Evolutionary conservation across 2,888 invertebrate genomes (phyloP), one percentile per base, ranked within the genome.

Genomic region (Lepidonotus clava): DNA sequence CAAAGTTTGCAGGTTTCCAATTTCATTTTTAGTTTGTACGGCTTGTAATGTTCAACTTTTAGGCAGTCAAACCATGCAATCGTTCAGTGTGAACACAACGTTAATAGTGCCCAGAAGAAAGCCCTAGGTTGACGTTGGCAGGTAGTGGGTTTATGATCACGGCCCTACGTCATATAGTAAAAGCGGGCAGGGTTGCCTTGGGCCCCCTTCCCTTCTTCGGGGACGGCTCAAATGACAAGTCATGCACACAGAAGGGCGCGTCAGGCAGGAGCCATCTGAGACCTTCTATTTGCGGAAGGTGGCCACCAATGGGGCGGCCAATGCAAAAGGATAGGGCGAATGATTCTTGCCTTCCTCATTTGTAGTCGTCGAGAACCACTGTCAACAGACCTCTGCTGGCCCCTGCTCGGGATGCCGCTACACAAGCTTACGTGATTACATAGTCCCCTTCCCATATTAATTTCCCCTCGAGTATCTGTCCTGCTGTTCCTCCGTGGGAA

Each of bases 301-400:
- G 71, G 71, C 71, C 21, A 1, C 36, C 71, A 38, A 71, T 34
- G 71, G 38, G n/a, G 38, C 34, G n/a, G 21, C 36, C 71, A 1
- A 71, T 71, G 71, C 71, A 71, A 38, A 71, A 71, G 36, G 66
- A 66, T 21, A 32, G 66, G 71, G 38, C 71, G 38, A 71, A 71
- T 71, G 71, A 38, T 8, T 71, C 38, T 71, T 71, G 36, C 36
- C 21, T 71, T 71, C 38, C 71, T 34, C 71, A 71, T 71, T 38
- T 32, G 71, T 71, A 36, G 38, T 38, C 71, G 14, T 38, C 14
- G 8, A 34, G 71, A 71, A 38, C 24, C n/a, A 21, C 36, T 21
- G 34, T 71, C 36, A 71, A 71, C 38, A 71, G 14, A 38, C 11
- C 71, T 38, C 28, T 28, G 28, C 71, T 71, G 71, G 36, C 34